These are phyloP conservation scores for zebrafish (Danio rerio) DNA, from an alignment of 2,113 vertebrate genomes.

Conservation along the genomic window GRCz12tu NC_133195.1:33117501-33118000, in stretches of 20 bases:
- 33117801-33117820: slow-evolving; percentile 18
- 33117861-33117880: slow-evolving; percentile 27
- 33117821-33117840: neutral
- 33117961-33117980: slow-evolving; percentile 44
- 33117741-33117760: slow-evolving; percentile 57
- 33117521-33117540: slow-evolving; percentile 27
- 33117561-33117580: neutral
- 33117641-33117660: slow-evolving; percentile 56
- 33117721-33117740: slow-evolving; percentile 46
- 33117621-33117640: slow-evolving; percentile 55
- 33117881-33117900: slow-evolving; percentile 16
- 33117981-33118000: slow-evolving; percentile 47
- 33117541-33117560: slow-evolving; percentile 6
- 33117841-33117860: slow-evolving; percentile 31
- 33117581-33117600: slow-evolving; percentile 34
- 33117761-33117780: slow-evolving; percentile 41
- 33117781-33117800: slow-evolving; percentile 46
- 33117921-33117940: slow-evolving; percentile 35
- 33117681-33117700: slow-evolving; percentile 33
- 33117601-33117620: slow-evolving; percentile 51
- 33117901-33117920: slow-evolving; percentile 42
- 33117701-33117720: slow-evolving; percentile 45
- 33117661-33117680: slow-evolving; percentile 38
- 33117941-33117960: slow-evolving; percentile 47
- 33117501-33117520: slow-evolving; percentile 48